These are phyloP conservation scores for Sterrhoptilus dennistouni DNA, from an alignment of 2,113 vertebrate species.

Conservation along the genomic window DNA sequence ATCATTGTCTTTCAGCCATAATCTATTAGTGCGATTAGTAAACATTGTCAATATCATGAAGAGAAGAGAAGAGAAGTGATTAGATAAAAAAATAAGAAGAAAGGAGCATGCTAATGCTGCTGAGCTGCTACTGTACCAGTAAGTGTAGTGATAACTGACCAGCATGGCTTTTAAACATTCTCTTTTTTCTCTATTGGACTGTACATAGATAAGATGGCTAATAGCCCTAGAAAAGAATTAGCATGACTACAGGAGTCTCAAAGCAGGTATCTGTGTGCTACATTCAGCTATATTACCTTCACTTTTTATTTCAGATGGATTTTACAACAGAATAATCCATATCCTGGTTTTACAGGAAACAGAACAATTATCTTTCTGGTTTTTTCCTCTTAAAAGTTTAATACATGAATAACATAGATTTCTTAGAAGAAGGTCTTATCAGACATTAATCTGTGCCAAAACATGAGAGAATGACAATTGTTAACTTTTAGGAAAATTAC, in stretches of 20 bases:
- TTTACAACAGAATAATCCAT: not conserved
- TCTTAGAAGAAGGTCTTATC: not conserved
- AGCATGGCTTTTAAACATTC: not conserved
- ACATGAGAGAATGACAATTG: not conserved
- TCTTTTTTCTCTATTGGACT: not conserved
- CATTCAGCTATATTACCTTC: not conserved
- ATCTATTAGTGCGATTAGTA: not conserved
- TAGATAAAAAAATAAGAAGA: not conserved
- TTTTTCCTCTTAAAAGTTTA: not conserved
- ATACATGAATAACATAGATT: not conserved
- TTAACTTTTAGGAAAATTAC: not conserved
- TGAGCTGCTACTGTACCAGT: not conserved
- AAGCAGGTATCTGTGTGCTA: not conserved
- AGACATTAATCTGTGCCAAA: not conserved
- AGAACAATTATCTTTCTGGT: not conserved
- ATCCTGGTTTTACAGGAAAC: not conserved
- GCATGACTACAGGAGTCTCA: not conserved
- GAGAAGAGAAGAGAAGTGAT: too few species aligned
- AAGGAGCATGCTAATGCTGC: not conserved
- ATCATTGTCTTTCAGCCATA: not conserved
- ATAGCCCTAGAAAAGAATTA: not conserved
- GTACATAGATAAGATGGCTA: not conserved
- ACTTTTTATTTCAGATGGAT: not conserved
- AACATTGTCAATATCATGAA: rapidly evolving
- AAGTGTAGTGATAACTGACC: not conserved